Base-by-base conservation (phyloP, 2,888 invertebrate genomes). In the Epicampocera succincta region DNA sequence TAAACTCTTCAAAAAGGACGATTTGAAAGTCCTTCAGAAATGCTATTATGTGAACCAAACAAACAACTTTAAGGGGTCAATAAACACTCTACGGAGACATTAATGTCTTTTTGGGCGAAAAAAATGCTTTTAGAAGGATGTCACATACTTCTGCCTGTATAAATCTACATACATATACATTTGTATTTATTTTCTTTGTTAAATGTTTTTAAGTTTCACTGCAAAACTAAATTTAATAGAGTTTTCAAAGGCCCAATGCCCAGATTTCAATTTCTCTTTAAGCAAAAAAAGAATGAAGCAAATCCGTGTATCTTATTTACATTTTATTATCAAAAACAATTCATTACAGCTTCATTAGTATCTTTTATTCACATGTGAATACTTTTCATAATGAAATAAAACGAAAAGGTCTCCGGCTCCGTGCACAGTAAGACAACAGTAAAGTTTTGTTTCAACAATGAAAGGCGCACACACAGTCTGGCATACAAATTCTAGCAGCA, bases 331-430 rank as follows among this genome's bases (percentile, higher is more conserved):
- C 42, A 61, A 29, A 52, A 46, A 63, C 65, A 72, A 61, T 78
- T 73, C 46, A 73, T 73, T 73, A 73, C 52, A 73, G 66, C 78
- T 66, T 79, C 66, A 79, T 79, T 79, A 78, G 71, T 65, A 60
- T 38, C 65, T 50, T n/a, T 72, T 60, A 79, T 79, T 66, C 72
- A 60, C 66, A 79, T 78, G 65, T 72, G 78, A 78, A 72, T 78
- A 66, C 48, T 72, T 56, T 58, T 50, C 5, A 12, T 75, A 40
- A 66, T 72, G 21, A 38, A 21, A 73, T 33, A 33, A 33, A 33
- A 8, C 3, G 38, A 0, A 79, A 60, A 52, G 56, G 52, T 42
- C 33, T 19, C 54, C 72, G 72, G 58, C 29, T 38, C 52, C 21
- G 13, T 12, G 38, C 33, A 54, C 13, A 56, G 25, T 1, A 29